Evolutionary conservation across 2,888 invertebrate species (phyloP).

Genomic region (Macaria liturata): DNA sequence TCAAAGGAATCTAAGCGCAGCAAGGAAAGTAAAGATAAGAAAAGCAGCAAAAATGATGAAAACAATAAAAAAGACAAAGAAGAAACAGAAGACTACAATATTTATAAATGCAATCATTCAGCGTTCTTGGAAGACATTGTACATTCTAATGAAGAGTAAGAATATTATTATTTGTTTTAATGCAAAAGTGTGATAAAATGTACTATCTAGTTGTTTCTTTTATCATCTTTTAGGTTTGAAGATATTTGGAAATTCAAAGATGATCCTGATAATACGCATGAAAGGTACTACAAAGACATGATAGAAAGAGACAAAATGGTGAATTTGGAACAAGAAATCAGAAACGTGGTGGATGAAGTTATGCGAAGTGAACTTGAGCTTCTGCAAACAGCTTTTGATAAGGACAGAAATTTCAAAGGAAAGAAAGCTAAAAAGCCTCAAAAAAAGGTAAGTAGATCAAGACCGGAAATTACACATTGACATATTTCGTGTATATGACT

Average conservation of each 20-base stretch:
- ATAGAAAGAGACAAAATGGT: conserved; percentile 92
- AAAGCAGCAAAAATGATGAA: conserved; percentile 72
- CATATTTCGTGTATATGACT: background rate
- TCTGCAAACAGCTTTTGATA: conserved; percentile 89
- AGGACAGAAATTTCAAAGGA: conserved; percentile 88
- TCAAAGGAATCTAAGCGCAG: conserved; percentile 92
- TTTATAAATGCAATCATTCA: conserved; percentile 87
- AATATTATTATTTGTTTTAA: background rate
- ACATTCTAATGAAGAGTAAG: conserved; percentile 88
- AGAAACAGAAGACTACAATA: conserved; percentile 85
- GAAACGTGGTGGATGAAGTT: conserved; percentile 91
- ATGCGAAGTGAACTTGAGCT: conserved; percentile 87
- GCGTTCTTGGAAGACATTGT: conserved; percentile 89
- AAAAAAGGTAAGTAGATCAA: conserved; percentile 80
- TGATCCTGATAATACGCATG: conserved; percentile 88
- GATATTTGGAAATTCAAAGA: conserved; percentile 93
- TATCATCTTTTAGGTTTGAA: conserved; percentile 79
- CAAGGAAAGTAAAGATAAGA: conserved; percentile 87
- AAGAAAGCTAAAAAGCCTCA: conserved; percentile 90
- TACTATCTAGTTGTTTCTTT: no score
- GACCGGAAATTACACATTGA: background rate
- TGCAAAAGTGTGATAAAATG: background rate
- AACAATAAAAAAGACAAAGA: conserved; percentile 80
- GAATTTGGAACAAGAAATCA: conserved; percentile 92
- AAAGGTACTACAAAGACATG: conserved; percentile 91